Evolutionary conservation across 2,113 vertebrate genomes (phyloP).

Genomic region (Malurus alboscapulatus): DNA sequence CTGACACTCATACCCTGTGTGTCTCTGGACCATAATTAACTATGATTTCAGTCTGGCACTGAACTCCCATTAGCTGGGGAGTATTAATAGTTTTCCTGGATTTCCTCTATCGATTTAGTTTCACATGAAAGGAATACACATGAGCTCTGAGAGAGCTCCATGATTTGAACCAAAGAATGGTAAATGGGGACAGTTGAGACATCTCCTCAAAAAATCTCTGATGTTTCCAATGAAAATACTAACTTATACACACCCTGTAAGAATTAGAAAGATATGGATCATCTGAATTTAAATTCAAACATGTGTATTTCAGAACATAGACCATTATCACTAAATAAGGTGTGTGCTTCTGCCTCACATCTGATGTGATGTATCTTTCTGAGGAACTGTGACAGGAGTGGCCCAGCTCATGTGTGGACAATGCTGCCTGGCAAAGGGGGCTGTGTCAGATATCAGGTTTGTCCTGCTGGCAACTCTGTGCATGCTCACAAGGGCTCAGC

Average conservation of each 20-base stretch:
- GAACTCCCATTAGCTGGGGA: neutral
- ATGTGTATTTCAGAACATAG: neutral
- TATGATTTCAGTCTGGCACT: neutral
- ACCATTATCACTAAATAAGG: neutral
- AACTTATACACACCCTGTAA: accelerated
- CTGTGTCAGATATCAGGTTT: neutral
- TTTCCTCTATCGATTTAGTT: neutral
- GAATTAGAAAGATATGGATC: neutral
- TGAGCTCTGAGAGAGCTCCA: neutral
- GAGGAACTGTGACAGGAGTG: neutral
- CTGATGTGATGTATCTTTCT: neutral
- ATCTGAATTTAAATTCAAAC: neutral
- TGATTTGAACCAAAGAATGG: neutral
- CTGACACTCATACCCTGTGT: neutral
- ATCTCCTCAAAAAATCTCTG: neutral
- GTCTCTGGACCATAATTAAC: neutral
- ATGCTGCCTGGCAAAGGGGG: neutral
- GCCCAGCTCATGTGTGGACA: neutral
- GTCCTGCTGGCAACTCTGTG: neutral
- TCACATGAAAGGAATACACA: neutral
- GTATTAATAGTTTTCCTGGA: neutral
- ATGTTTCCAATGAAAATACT: neutral
- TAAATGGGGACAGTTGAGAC: neutral
- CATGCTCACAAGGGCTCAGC: neutral
- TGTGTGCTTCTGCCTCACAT: neutral